Conservation (phyloP, 2,888 invertebrate species). For the Trisateles emortualis region DNA sequence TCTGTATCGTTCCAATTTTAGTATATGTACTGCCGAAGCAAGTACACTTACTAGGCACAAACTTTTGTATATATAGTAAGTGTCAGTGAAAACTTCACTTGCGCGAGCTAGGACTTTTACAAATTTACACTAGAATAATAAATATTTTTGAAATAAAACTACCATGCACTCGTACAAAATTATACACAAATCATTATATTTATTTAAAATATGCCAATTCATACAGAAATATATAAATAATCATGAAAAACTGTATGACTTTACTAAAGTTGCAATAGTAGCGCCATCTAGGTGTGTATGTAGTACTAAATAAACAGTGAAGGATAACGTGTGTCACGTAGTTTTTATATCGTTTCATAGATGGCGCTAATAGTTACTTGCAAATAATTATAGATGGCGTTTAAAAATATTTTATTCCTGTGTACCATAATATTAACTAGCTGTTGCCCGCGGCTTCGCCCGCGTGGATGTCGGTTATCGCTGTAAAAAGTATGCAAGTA, state of each 20-base stretch:
- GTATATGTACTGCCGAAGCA: constrained; percentile 76
- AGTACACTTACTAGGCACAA: constrained; percentile 33
- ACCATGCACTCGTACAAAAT: not conserved
- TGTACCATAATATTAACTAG: no score
- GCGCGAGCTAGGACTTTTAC: constrained; percentile 28
- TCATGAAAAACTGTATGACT: not conserved
- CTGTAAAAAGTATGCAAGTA: no score
- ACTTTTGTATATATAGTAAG: constrained; percentile 33
- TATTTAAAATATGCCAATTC: not conserved
- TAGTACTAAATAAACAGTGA: no score
- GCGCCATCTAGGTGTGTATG: constrained; percentile 27
- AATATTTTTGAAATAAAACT: not conserved
- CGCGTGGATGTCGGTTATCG: no score
- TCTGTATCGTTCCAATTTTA: constrained; percentile 76
- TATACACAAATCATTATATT: not conserved
- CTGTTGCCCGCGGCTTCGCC: no score
- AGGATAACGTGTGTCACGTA: no score
- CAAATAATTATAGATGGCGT: no score
- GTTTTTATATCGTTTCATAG: no score
- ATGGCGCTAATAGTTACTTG: no score
- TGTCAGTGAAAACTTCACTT: constrained; percentile 12
- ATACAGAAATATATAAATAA: not conserved
- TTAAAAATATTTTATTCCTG: no score
- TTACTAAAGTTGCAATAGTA: not conserved
- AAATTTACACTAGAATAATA: not conserved